Percentiles rank a stretch among this genome's conserved stretches.
Evolutionary conservation across 2,113 vertebrate species (phyloP).

Genomic region (Scatophagus argus): DNA sequence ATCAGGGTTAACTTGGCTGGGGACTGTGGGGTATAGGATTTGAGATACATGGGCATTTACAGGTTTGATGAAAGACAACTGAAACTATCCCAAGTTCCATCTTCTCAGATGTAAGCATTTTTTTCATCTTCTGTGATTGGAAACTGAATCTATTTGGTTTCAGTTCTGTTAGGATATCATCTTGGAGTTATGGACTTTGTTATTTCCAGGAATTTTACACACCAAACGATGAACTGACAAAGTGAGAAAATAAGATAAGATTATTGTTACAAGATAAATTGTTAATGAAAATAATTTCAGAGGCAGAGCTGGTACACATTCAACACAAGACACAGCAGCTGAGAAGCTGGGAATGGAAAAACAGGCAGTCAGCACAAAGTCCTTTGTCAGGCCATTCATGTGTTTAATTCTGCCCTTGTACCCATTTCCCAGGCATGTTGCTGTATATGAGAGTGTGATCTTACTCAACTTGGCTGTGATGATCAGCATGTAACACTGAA

Average conservation of each 20-base stretch:
- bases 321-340: not conserved
- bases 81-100: not conserved
- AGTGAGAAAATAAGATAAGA: not conserved
- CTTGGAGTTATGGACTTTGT: no score
- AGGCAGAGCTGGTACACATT: not conserved
- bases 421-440: constrained; percentile 34
- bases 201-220: not conserved
- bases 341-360: constrained; percentile 8
- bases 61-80: not conserved
- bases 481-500: constrained; percentile 53
- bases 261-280: no score
- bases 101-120: not conserved
- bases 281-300: not conserved
- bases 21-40: not conserved
- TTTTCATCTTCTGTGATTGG: not conserved
- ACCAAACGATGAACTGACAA: not conserved
- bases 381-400: not conserved
- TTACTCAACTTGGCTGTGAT: constrained; percentile 41
- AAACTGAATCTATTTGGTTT: not conserved
- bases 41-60: not conserved
- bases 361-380: not conserved
- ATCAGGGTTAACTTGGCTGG: not conserved
- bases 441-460: constrained; percentile 53
- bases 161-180: not conserved
- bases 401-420: constrained; percentile 34